Evolutionary conservation across 2,888 invertebrate genomes (phyloP), one percentile per base, ranked within the genome.

Genomic region (Ormyrus thymus): DNA sequence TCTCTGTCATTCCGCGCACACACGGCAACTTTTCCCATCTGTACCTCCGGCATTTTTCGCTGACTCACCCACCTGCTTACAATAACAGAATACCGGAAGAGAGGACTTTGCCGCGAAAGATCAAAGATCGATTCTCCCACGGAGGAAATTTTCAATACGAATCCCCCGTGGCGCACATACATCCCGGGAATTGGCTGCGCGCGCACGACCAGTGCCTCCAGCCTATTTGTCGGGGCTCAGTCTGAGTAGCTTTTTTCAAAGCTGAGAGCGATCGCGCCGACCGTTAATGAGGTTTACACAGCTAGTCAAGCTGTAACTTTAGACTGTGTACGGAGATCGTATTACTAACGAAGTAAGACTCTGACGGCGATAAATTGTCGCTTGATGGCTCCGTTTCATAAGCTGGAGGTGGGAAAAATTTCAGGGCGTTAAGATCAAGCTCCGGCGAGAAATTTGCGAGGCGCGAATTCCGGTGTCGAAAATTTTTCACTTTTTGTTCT

Each of bases 321-420:
- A 62, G 29, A 51, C 66, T 29, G 29, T 29, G 48, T 46, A 46
- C n/a, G 55, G 2, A 55, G 68, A 55, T 68, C 13, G 43, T 5
- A 55, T 68, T 68, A 55, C 68, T 68, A 68, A 68, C 68, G 68
- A 68, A 68, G 55, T 55, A 53, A 64, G 48, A n/a, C 46, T 29
- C 3, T 29, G 29, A 29, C 29, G 29, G 3, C 29, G 29, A 29
- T 29, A 29, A 29, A 29, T 29, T 29, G 4, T 3, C 29, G 3
- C 29, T 29, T 29, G 29, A 29, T 29, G 29, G 29, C 29, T 29
- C 29, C 29, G 1, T 29, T 29, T 29, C 29, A 29, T 29, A 29
- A 29, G 29, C 29, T 29, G 4, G 29, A 29, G 29, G 29, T 29
- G 29, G 29, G 29, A 29, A 29, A 29, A 29, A 29, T 29, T 29